These are phyloP conservation scores for Trogon surrucura DNA, from an alignment of 2,113 vertebrate genomes.

Conservation along the genomic window DNA sequence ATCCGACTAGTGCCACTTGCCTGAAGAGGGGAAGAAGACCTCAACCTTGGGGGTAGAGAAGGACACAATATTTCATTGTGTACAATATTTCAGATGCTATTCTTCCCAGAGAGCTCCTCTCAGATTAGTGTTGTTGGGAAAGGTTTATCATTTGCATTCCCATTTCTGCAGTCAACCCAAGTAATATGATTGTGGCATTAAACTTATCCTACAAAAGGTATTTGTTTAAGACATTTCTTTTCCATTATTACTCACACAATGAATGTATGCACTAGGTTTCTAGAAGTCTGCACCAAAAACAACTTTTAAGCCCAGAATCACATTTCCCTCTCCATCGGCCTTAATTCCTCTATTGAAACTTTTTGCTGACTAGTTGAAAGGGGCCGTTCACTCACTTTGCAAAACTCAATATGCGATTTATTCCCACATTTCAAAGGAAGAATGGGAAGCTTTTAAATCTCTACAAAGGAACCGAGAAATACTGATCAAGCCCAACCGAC, in stretches of 20 bases:
- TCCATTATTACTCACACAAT: slow-evolving; percentile 61
- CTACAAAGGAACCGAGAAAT: slow-evolving; percentile 61
- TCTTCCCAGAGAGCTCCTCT: slow-evolving; percentile 40
- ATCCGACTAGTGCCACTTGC: slow-evolving; percentile 63
- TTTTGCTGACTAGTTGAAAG: slow-evolving; percentile 62
- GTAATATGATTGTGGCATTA: slow-evolving; percentile 58
- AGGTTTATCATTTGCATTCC: slow-evolving; percentile 55
- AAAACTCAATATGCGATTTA: slow-evolving; percentile 66
- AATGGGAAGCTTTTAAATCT: slow-evolving; percentile 64
- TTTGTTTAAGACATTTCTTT: slow-evolving; percentile 57
- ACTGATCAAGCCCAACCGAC: slow-evolving; percentile 51
- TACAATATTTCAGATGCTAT: slow-evolving; percentile 40
- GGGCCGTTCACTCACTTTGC: slow-evolving; percentile 59
- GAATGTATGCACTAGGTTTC: slow-evolving; percentile 48
- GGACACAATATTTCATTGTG: slow-evolving; percentile 63
- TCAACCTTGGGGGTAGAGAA: neutral
- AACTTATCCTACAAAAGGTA: slow-evolving; percentile 65
- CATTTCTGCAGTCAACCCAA: slow-evolving; percentile 48
- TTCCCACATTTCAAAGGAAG: slow-evolving; percentile 69
- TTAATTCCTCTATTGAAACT: slow-evolving; percentile 63
- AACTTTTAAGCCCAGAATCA: slow-evolving; percentile 67
- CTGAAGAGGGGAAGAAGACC: slow-evolving; percentile 36
- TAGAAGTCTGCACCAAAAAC: slow-evolving; percentile 59
- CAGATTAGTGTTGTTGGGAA: slow-evolving; percentile 59
- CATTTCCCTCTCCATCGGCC: slow-evolving; percentile 45